Conservation (phyloP, 1,140 invertebrate genomes). For the Nylanderia fulva region DNA sequence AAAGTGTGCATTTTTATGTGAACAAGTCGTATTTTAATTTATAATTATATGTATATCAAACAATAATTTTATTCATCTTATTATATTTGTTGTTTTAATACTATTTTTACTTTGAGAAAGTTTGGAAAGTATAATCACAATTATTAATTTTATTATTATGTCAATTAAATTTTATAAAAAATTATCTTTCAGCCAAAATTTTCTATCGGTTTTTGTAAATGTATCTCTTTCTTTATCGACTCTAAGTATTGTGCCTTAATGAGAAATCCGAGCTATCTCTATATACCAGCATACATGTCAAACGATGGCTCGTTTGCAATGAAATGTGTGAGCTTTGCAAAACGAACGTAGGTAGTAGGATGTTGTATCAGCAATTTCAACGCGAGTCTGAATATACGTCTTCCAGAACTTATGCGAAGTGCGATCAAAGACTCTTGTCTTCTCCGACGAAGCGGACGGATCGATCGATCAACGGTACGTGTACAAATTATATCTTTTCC, state of each 20-base stretch:
- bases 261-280: slow-evolving; percentile 15
- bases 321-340: slow-evolving; percentile 77
- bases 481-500: slow-evolving; percentile 48
- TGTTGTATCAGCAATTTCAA: slow-evolving; percentile 78
- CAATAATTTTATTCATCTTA: not conserved
- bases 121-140: not conserved
- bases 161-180: not conserved
- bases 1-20: not conserved
- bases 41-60: slow-evolving; percentile 1
- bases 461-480: slow-evolving; percentile 67
- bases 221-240: not conserved
- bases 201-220: slow-evolving; percentile 13
- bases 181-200: not conserved
- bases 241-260: not conserved
- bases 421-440: slow-evolving; percentile 59
- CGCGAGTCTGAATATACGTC: slow-evolving; percentile 61
- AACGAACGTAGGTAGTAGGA: slow-evolving; percentile 71
- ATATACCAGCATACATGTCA: slow-evolving; percentile 52
- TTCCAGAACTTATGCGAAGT: slow-evolving; percentile 60
- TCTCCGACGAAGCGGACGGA: slow-evolving; percentile 64
- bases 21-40: not conserved
- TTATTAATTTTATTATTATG: too few relatives aligned
- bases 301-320: slow-evolving; percentile 65
- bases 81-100: too few relatives aligned
- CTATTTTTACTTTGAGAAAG: slow-evolving; percentile 13